Percentiles rank a stretch among this genome's conserved stretches.
phyloP scores from a whole-genome alignment of 2,888 invertebrate species.

The Drosophila paramelanica region DNA sequence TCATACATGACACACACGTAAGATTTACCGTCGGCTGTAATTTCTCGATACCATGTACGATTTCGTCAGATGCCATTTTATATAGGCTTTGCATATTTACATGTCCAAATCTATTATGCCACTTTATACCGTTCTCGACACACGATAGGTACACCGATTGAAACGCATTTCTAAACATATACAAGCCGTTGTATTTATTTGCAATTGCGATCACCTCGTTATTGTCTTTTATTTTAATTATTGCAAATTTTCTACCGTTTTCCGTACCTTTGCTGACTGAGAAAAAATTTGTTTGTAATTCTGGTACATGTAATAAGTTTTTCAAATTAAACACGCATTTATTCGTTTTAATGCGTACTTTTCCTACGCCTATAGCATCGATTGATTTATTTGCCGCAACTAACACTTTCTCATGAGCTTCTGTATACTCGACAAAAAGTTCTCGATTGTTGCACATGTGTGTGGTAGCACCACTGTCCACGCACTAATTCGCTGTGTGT shows the following conservation, averaged over 20 bases:
- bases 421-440: too few relatives aligned
- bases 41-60: slow-evolving; percentile 7
- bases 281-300: slow-evolving; percentile 1
- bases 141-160: background rate
- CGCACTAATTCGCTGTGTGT: slow-evolving; percentile 2
- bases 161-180: background rate
- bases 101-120: slow-evolving; percentile 5
- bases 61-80: background rate
- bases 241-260: too few relatives aligned
- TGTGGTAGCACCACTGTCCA: slow-evolving; percentile 7
- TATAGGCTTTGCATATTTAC: slow-evolving; percentile 1
- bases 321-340: background rate
- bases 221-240: slow-evolving; percentile 2
- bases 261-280: background rate
- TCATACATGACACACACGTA: too few relatives aligned
- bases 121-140: slow-evolving; percentile 1
- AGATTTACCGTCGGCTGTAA: background rate
- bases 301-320: slow-evolving; percentile 3
- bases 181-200: slow-evolving; percentile 3
- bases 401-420: too few relatives aligned
- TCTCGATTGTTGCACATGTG: slow-evolving; percentile 9
- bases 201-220: background rate
- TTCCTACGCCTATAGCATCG: background rate
- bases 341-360: background rate
- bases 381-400: slow-evolving; percentile 2